A percentile compares a stretch with the other conserved stretches of the same genome.
phyloP scores from a whole-genome alignment of 2,113 vertebrate genomes.

The Rhea americana region DNA sequence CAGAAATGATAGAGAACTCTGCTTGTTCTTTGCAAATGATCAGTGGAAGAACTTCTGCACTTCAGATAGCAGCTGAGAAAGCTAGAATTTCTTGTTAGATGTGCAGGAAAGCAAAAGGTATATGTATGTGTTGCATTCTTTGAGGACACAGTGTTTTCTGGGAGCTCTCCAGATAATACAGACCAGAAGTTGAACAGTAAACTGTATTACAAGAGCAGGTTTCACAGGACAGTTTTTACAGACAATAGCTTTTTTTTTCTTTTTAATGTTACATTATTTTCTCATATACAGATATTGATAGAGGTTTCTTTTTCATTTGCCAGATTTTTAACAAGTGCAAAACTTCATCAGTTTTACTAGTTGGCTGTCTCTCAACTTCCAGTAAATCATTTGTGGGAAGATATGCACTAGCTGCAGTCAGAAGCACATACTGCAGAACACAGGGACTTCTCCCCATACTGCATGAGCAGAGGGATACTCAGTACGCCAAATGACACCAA shows the following conservation, averaged over 20 bases:
- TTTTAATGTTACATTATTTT: not conserved
- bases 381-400: constrained; percentile 3
- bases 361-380: not conserved
- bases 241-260: not conserved
- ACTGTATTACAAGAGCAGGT: not conserved
- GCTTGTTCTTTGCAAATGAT: not conserved
- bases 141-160: not conserved
- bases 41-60: not conserved
- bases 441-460: not conserved
- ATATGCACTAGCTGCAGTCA: not conserved
- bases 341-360: not conserved
- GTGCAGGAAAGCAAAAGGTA: not conserved
- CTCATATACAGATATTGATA: not conserved
- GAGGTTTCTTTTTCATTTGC: not conserved
- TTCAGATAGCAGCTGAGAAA: not conserved
- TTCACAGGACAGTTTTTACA: not conserved
- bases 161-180: not conserved
- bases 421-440: not conserved
- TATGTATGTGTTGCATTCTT: fast-evolving
- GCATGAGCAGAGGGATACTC: not conserved
- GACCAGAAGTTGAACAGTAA: not conserved
- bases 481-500: fast-evolving
- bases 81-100: not conserved
- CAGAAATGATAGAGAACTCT: not conserved
- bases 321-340: not conserved